A percentile compares a stretch with the other conserved stretches of the same genome.
Conservation (phyloP, 2,797 vertebrate species). For the Halcyon badia region DNA sequence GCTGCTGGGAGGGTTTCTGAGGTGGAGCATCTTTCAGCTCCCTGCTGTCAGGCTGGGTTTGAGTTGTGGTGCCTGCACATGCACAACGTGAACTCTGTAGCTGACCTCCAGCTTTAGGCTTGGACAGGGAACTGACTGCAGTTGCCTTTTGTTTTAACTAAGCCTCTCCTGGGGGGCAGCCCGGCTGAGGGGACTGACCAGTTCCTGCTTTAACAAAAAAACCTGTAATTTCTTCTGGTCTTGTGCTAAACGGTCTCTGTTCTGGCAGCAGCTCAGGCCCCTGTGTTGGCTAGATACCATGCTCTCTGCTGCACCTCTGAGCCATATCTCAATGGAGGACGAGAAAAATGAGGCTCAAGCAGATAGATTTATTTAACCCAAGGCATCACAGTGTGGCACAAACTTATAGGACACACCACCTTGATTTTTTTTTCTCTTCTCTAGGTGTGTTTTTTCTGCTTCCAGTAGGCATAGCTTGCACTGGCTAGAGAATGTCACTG, state of each 20-base stretch:
- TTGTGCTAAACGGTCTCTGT: background rate
- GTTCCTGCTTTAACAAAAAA: background rate
- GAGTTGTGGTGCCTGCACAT: background rate
- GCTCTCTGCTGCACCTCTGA: background rate
- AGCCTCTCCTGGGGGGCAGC: background rate
- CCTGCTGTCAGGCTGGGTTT: background rate
- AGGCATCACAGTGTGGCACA: background rate
- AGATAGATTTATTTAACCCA: background rate
- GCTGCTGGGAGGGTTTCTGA: background rate
- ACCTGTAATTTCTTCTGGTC: background rate
- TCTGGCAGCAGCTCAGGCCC: background rate
- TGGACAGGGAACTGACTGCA: background rate
- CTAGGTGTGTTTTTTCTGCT: background rate
- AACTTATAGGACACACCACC: no score
- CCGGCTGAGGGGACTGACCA: background rate
- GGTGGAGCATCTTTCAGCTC: background rate
- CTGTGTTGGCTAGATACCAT: rapidly evolving
- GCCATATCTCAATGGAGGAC: rapidly evolving
- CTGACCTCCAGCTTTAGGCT: background rate
- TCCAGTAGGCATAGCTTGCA: background rate
- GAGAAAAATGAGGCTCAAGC: background rate
- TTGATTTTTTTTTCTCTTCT: background rate
- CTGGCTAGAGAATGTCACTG: background rate
- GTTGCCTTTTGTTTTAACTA: background rate
- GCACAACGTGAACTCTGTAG: background rate